A percentile compares a stretch with the other conserved stretches of the same genome.
These are phyloP conservation scores for Brachypodius melanocephalos DNA, from an alignment of 2,113 vertebrate genomes.

Conservation along the genomic window DNA sequence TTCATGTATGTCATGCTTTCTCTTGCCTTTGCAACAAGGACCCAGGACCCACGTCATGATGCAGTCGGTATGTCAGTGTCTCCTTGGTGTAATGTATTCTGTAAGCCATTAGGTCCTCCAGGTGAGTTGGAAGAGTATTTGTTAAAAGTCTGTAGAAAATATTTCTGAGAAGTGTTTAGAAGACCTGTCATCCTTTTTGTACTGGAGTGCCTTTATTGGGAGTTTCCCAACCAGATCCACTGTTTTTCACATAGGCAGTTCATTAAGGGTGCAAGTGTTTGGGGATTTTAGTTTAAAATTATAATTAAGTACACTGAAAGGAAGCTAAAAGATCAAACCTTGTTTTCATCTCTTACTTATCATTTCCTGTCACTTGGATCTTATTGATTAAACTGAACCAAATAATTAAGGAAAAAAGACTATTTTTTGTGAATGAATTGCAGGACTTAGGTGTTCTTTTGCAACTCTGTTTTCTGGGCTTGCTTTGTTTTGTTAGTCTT, in stretches of 20 bases:
- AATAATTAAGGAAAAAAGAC: background rate
- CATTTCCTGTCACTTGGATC: background rate
- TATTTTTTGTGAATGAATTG: background rate
- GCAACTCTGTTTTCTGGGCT: background rate
- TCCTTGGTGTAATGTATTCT: background rate
- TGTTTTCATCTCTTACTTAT: background rate
- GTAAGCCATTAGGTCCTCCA: background rate
- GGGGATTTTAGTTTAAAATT: background rate
- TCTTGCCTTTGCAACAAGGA: background rate
- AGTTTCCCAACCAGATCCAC: background rate
- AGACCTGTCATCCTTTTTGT: background rate
- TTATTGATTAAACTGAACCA: background rate
- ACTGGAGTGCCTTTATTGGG: background rate
- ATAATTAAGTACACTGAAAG: background rate
- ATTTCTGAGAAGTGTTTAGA: background rate
- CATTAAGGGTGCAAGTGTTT: background rate
- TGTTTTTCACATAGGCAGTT: background rate
- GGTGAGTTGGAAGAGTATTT: background rate
- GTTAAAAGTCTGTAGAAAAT: background rate
- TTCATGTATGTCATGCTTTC: background rate
- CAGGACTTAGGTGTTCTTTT: background rate
- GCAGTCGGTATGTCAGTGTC: background rate
- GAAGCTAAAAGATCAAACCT: background rate
- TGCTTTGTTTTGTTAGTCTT: background rate
- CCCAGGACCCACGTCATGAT: background rate